Evolutionary conservation across 30 jellyfish, hydroid and myxozoan genomes (phyloP).

Genomic region (Cassiopea andromeda): DNA sequence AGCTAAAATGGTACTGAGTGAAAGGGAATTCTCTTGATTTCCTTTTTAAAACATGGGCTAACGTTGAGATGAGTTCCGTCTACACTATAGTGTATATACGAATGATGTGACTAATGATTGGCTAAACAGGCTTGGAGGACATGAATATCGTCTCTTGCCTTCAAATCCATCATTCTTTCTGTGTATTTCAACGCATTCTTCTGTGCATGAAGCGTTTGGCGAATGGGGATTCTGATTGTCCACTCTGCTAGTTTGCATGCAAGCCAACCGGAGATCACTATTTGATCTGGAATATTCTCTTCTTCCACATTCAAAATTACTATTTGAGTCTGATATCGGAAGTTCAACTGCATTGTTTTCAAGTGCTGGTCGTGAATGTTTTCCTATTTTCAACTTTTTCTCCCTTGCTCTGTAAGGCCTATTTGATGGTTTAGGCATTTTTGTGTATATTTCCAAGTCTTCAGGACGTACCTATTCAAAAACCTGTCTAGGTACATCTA

Average conservation of each 20-base stretch:
- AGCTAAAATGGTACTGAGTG: neutral
- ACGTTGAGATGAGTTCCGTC: neutral
- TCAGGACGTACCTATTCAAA: neutral
- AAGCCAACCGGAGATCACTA: neutral
- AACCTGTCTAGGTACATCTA: neutral
- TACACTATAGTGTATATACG: neutral
- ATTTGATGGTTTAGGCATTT: neutral
- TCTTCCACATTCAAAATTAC: neutral
- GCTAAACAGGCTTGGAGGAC: too few relatives aligned
- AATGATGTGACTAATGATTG: too few relatives aligned
- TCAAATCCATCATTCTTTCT: neutral
- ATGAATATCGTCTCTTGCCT: too few relatives aligned
- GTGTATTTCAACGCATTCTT: neutral
- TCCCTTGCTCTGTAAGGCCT: neutral
- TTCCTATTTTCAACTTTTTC: neutral
- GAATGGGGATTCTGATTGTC: neutral
- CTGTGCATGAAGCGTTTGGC: neutral
- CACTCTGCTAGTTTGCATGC: neutral
- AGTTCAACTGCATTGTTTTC: neutral
- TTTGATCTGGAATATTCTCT: neutral
- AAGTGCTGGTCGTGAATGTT: neutral
- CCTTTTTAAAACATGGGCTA: neutral
- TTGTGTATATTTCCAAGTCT: neutral
- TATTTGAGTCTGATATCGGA: neutral
- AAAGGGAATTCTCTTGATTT: neutral